Evolutionary conservation across 2,888 invertebrate species (phyloP).

Genomic region (Andrena hattorfiana): DNA sequence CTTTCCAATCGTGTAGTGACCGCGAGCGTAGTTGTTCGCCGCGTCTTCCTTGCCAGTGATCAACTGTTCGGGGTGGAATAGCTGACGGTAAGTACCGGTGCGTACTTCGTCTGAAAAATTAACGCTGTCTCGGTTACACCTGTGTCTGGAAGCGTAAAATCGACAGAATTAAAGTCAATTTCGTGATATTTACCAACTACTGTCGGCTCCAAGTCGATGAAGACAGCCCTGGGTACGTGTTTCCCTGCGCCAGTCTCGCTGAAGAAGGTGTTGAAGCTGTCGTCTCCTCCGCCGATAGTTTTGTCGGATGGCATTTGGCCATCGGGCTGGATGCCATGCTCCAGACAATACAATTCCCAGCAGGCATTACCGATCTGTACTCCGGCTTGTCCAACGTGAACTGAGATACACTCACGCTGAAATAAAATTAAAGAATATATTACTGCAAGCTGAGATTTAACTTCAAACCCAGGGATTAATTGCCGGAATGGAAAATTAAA

Average conservation of each 20-base stretch:
- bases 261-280: slow-evolving; percentile 98
- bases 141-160: background rate
- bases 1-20: slow-evolving; percentile 98
- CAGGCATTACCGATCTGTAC: slow-evolving; percentile 96
- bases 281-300: slow-evolving; percentile 96
- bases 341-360: slow-evolving; percentile 95
- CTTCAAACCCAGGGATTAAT: background rate
- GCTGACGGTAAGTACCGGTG: slow-evolving; percentile 97
- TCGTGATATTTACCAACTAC: slow-evolving; percentile 89
- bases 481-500: background rate
- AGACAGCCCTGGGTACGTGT: slow-evolving; percentile 98
- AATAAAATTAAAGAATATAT: slow-evolving; percentile 1
- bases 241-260: slow-evolving; percentile 98
- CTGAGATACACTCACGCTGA: slow-evolving; percentile 92
- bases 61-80: slow-evolving; percentile 99
- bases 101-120: slow-evolving; percentile 91
- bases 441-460: background rate
- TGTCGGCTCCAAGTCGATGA: slow-evolving; percentile 98
- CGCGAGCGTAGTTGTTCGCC: slow-evolving; percentile 98
- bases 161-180: background rate
- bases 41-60: slow-evolving; percentile 99
- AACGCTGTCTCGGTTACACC: background rate
- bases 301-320: slow-evolving; percentile 98
- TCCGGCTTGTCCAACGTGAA: slow-evolving; percentile 93
- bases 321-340: slow-evolving; percentile 96